A percentile compares a stretch with the other conserved stretches of the same genome.
Evolutionary conservation across 1,140 invertebrate species (phyloP).

Genomic region (Drosophila carrolli): DNA sequence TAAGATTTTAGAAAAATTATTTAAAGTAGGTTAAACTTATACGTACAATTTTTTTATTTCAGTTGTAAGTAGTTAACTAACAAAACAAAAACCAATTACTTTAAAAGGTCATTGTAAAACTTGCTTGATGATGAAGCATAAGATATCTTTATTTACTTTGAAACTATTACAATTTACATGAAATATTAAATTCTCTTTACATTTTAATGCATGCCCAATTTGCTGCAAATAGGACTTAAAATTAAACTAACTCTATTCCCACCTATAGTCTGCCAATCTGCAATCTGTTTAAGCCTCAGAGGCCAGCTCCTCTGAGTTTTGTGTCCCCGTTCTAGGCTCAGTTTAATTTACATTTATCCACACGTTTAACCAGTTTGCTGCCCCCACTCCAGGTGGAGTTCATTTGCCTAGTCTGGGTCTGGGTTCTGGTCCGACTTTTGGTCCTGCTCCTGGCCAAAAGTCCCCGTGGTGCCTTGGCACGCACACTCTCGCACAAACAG

Average conservation of each 20-base stretch:
- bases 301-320: slow-evolving; percentile 12
- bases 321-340: slow-evolving; percentile 48
- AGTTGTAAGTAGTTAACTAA: too few relatives aligned
- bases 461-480: slow-evolving; percentile 62
- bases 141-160: not conserved
- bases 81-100: too few relatives aligned
- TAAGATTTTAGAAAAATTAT: too few relatives aligned
- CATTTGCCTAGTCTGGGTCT: slow-evolving; percentile 54
- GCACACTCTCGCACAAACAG: slow-evolving; percentile 57
- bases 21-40: too few relatives aligned
- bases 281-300: slow-evolving; percentile 34
- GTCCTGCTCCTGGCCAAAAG: slow-evolving; percentile 17
- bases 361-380: slow-evolving; percentile 63
- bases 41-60: too few relatives aligned
- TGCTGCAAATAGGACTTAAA: slow-evolving; percentile 22
- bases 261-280: slow-evolving; percentile 17
- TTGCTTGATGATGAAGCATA: not conserved
- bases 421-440: slow-evolving; percentile 19
- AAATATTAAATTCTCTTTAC: not conserved
- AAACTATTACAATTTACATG: not conserved
- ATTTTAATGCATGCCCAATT: slow-evolving; percentile 10
- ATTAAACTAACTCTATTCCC: slow-evolving; percentile 20
- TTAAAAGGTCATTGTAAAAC: too few relatives aligned
- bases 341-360: slow-evolving; percentile 84
- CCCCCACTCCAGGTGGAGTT: slow-evolving; percentile 62